Evolutionary conservation across 92 coral and sea anemone species (phyloP).

Genomic region (Umimayanthus kanabou): DNA sequence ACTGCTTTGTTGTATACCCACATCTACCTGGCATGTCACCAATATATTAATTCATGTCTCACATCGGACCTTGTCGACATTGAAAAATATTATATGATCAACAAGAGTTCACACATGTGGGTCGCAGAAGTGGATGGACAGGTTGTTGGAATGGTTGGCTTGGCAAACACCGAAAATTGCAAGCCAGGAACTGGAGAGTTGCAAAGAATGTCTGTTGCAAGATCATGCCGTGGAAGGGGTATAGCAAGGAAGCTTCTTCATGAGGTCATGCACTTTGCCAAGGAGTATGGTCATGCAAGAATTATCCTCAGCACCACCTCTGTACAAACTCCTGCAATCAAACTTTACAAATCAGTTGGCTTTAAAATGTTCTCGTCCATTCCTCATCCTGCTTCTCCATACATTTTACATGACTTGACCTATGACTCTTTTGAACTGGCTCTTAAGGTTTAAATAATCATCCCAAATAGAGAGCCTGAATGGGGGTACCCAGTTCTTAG

Average conservation of each 20-base stretch:
- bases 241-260: constrained; percentile 65
- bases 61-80: constrained; percentile 68
- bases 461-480: no score
- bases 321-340: constrained; percentile 68
- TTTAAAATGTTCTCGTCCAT: constrained; percentile 51
- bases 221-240: constrained; percentile 61
- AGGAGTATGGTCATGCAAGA: constrained; percentile 48
- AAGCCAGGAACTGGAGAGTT: constrained; percentile 73
- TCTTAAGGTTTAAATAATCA: constrained; percentile 1
- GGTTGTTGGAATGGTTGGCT: constrained; percentile 83
- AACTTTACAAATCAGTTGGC: constrained; percentile 64
- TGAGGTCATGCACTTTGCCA: constrained; percentile 58
- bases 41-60: constrained; percentile 59
- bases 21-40: constrained; percentile 61
- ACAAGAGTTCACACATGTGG: constrained; percentile 66
- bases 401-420: constrained; percentile 57
- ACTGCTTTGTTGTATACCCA: constrained; percentile 68
- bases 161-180: constrained; percentile 49
- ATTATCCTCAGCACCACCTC: constrained; percentile 62
- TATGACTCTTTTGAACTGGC: constrained; percentile 62
- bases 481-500: no score
- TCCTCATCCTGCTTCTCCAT: constrained; percentile 62
- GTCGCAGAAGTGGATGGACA: constrained; percentile 72
- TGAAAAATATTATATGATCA: constrained; percentile 59
- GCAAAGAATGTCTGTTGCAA: constrained; percentile 76